phyloP scores from a whole-genome alignment of 2,113 vertebrate genomes.

The Calyptommatus sinebrachiatus region DNA sequence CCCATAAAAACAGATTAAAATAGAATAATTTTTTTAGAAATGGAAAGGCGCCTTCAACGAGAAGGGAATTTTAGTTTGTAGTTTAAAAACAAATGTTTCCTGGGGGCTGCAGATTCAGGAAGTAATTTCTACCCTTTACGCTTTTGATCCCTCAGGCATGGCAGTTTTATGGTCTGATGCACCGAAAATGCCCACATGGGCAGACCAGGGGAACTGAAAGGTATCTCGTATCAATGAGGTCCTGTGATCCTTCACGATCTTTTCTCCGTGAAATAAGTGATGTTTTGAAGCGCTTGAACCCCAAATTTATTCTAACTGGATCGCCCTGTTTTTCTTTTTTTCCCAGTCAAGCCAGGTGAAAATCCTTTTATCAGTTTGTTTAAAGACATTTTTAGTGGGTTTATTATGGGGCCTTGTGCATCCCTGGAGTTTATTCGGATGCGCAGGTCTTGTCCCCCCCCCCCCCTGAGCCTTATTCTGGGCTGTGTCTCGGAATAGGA shows the following conservation, averaged over 20 bases:
- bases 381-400: not conserved
- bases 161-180: not conserved
- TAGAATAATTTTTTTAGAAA: no score
- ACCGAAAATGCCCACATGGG: not conserved
- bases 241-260: conserved; percentile 13
- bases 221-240: no score
- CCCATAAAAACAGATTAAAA: no score
- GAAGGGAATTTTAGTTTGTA: no score
- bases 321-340: conserved; percentile 12
- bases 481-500: no score
- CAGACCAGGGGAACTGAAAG: not conserved
- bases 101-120: not conserved
- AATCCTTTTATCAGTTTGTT: conserved; percentile 23
- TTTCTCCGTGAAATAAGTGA: not conserved
- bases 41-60: no score
- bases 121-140: not conserved
- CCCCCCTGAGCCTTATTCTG: no score
- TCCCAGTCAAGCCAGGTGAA: conserved; percentile 25
- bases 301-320: not conserved
- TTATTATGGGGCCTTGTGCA: no score
- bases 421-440: not conserved
- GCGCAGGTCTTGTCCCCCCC: no score
- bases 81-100: not conserved
- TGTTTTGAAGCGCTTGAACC: conserved; percentile 29
- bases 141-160: not conserved